Conservation (phyloP, 2,797 vertebrate species). For the Alectoris magna region DNA sequence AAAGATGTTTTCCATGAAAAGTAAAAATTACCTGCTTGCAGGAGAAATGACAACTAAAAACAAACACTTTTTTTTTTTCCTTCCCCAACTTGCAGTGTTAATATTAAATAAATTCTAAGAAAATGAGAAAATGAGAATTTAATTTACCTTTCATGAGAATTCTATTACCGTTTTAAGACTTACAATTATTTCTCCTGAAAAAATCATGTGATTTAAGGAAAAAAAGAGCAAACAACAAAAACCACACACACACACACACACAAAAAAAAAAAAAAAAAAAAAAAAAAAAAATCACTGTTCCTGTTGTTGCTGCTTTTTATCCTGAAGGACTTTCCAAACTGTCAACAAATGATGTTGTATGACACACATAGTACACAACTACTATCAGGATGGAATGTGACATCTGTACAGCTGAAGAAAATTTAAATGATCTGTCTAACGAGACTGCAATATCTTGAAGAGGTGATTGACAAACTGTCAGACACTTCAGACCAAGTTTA, state of each 20-base stretch:
- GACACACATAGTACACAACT: accelerated
- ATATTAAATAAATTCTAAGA: neutral
- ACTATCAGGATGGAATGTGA: neutral
- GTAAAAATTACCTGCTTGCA: neutral
- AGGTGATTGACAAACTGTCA: conserved; percentile 18
- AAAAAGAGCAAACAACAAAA: neutral
- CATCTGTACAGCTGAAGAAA: neutral
- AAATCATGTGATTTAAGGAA: neutral
- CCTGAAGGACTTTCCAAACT: neutral
- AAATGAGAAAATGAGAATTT: neutral
- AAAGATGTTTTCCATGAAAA: neutral
- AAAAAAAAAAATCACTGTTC: neutral
- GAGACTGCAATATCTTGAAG: neutral
- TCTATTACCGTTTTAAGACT: accelerated
- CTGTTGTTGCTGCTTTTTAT: neutral
- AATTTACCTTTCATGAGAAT: accelerated
- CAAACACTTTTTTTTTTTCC: neutral
- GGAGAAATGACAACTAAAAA: neutral
- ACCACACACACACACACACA: too few species aligned
- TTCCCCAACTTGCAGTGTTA: neutral
- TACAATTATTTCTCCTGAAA: neutral
- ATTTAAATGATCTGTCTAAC: neutral
- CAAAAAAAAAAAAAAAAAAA: too few species aligned
- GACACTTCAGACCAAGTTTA: neutral
- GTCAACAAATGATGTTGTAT: neutral